Conservation (phyloP, 1,140 invertebrate species). For the Bombus picipes region DNA sequence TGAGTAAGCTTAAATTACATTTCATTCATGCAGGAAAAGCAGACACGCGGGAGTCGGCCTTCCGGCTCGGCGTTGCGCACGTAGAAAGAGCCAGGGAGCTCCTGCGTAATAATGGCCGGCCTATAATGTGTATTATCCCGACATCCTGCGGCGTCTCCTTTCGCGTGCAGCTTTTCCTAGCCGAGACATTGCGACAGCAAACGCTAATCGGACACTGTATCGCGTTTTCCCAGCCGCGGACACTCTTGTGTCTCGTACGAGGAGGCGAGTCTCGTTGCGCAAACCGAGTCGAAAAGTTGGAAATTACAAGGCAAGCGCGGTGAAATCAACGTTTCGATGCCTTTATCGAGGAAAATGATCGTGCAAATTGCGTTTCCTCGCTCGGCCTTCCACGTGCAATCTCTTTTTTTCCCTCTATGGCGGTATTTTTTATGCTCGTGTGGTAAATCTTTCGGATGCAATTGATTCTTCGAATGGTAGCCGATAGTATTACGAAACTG, state of each 20-base stretch:
- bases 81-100: conserved; percentile 40
- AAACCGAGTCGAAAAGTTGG: conserved; percentile 5
- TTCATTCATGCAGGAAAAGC: conserved; percentile 71
- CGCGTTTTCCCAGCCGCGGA: not conserved
- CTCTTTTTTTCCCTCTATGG: not conserved
- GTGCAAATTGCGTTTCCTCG: not conserved
- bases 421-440: not conserved
- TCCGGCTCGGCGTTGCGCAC: conserved; percentile 59
- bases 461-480: too few species aligned
- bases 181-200: conserved; percentile 52
- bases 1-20: conserved; percentile 70
- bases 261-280: conserved; percentile 1
- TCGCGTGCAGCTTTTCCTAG: conserved; percentile 52
- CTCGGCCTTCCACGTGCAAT: not conserved
- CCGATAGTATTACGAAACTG: too few species aligned
- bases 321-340: not conserved
- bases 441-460: not conserved
- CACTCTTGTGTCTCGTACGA: not conserved
- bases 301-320: not conserved
- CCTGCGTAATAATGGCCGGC: conserved; percentile 61
- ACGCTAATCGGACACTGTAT: conserved; percentile 33
- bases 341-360: not conserved
- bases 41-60: conserved; percentile 67
- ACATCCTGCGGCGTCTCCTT: conserved; percentile 63
- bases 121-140: conserved; percentile 68